Evolutionary conservation across 2,113 vertebrate genomes (phyloP), one percentile per base, ranked within the genome.

Genomic region (Rhinoderma darwinii): DNA sequence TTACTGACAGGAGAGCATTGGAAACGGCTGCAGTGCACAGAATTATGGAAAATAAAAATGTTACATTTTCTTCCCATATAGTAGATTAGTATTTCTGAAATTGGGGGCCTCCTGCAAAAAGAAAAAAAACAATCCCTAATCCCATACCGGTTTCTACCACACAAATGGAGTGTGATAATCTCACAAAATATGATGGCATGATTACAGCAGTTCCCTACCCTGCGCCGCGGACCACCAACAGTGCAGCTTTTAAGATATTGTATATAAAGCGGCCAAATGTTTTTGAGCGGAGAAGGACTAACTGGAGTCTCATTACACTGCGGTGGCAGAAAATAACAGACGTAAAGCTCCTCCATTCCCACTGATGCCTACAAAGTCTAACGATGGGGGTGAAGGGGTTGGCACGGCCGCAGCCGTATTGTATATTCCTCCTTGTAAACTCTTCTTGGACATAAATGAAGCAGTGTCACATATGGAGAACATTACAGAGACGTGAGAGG

Each of bases 161-260:
- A 72, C n/a, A 39, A 72, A 72, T 20, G 35, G 39, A 74, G 37
- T 56, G 32, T n/a, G 30, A 54, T 86, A 80, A 80, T 72, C 59
- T 37, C 77, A 30, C 25, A 47, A 50, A 43, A 47, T 54, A 82
- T 56, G 54, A 59, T 59, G 78, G 25, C 78, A 56, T 73, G 78
- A 87, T 32, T 70, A 73, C 63, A 25, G 39, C 63, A 43, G 50
- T 4, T 61, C 63, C n/a, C 15, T 81, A 59, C 41, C 61, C 63
- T 43, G 59, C 41, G 79, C 66, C 39, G 39, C 47, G 82, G 85
- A 87, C 85, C 85, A 87, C 85, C 85, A 74, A 68, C 78, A 41
- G 18, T 47, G 78, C 18, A 8, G 61, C 44, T 72, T 27, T 44
- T 70, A 25, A 32, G 37, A 81, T 30, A 72, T 30, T 59, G 54